Conservation (phyloP, 2,888 invertebrate species). For the Amphimallon solstitiale region DNA sequence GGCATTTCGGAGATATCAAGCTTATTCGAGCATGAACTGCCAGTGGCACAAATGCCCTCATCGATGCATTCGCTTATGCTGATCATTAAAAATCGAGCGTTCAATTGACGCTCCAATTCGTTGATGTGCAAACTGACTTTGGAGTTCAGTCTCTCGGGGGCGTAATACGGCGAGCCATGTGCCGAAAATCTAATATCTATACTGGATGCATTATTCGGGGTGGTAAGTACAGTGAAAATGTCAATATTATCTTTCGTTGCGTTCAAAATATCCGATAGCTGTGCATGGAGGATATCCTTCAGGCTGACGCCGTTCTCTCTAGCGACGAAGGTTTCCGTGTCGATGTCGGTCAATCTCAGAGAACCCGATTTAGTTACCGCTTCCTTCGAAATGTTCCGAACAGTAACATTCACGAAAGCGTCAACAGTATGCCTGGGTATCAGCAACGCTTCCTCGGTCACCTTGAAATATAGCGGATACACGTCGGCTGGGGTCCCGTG, state of each 20-base stretch:
- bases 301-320: conserved; percentile 71
- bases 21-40: conserved; percentile 82
- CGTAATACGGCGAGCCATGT: conserved; percentile 93
- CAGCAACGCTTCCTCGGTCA: conserved; percentile 74
- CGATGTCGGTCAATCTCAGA: conserved; percentile 82
- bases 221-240: conserved; percentile 89
- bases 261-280: conserved; percentile 78
- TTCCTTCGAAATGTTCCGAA: conserved; percentile 89
- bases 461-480: conserved; percentile 78
- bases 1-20: conserved; percentile 77
- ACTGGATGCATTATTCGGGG: conserved; percentile 71
- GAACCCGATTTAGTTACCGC: conserved; percentile 94
- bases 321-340: conserved; percentile 86
- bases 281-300: conserved; percentile 72
- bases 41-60: conserved; percentile 75
- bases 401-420: conserved; percentile 87
- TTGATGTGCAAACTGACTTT: conserved; percentile 79
- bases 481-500: conserved; percentile 79
- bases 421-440: conserved; percentile 76
- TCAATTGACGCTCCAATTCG: conserved; percentile 76
- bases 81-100: conserved; percentile 83
- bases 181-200: conserved; percentile 92
- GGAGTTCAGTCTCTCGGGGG: conserved; percentile 87
- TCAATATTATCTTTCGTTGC: conserved; percentile 87
- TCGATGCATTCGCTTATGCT: conserved; percentile 91